A percentile compares a stretch with the other conserved stretches of the same genome.
Conservation (phyloP, 2,888 invertebrate species). For the Margaritifera margaritifera region DNA sequence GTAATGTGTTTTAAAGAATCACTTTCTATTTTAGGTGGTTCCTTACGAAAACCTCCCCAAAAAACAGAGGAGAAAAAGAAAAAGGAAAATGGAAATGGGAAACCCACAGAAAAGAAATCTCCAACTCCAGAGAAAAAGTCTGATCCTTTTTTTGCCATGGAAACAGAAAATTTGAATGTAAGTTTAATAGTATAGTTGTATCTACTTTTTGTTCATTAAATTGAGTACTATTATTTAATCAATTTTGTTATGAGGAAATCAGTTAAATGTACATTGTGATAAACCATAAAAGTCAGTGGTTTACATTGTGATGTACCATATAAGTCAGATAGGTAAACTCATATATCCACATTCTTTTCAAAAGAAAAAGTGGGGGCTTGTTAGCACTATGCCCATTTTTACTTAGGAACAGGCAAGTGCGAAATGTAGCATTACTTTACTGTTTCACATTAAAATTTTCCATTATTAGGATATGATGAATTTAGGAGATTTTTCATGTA, state of each 20-base stretch:
- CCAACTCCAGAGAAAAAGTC: conserved; percentile 38
- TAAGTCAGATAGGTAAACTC: too few species aligned
- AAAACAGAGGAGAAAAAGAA: conserved; percentile 19
- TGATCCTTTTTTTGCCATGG: conserved; percentile 71
- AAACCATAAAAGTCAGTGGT: too few species aligned
- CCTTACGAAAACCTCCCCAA: conserved; percentile 31
- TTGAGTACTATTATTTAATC: background rate
- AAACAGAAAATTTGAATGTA: conserved; percentile 65
- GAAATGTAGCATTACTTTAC: too few species aligned
- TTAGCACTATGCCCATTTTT: too few species aligned
- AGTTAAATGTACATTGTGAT: too few species aligned
- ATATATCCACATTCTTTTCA: too few species aligned
- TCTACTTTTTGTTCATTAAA: background rate
- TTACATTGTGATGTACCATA: too few species aligned
- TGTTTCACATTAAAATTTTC: too few species aligned
- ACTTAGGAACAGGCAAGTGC: too few species aligned
- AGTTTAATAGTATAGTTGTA: conserved; percentile 4
- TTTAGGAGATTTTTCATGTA: too few species aligned
- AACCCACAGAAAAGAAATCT: conserved; percentile 40
- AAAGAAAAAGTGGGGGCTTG: too few species aligned
- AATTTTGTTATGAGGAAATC: background rate
- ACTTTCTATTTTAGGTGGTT: background rate
- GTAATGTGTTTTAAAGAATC: background rate
- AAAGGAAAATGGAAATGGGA: conserved; percentile 28
- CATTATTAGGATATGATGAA: too few species aligned